These are phyloP conservation scores for Tanypteryx hageni DNA, from an alignment of 2,888 invertebrate genomes.

Conservation along the genomic window DNA sequence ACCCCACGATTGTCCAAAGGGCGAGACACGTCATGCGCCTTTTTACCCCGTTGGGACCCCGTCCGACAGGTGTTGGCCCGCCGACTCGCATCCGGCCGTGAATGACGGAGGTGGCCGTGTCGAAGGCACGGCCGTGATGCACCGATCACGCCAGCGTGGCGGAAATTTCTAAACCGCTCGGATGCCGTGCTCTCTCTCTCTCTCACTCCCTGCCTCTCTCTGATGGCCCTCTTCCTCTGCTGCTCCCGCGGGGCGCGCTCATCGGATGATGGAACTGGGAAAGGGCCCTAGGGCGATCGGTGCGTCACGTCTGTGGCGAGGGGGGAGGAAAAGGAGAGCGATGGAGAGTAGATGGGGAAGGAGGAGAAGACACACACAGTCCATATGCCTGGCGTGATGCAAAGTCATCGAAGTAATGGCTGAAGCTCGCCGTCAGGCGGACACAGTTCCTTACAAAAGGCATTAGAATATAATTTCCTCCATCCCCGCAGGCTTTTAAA, in stretches of 20 bases:
- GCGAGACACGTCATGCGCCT: no score
- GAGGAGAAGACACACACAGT: not conserved
- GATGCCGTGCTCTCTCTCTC: not conserved
- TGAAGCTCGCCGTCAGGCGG: not conserved
- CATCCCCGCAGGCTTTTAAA: not conserved
- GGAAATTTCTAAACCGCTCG: slow-evolving; percentile 32
- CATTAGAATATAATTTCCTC: slow-evolving; percentile 27
- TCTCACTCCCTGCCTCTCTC: not conserved
- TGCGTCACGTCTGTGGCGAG: slow-evolving; percentile 31
- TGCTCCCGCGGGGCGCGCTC: not conserved
- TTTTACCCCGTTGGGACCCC: no score
- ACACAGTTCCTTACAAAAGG: not conserved
- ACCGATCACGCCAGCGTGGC: slow-evolving; percentile 50
- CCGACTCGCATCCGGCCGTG: slow-evolving; percentile 40
- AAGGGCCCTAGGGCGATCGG: not conserved
- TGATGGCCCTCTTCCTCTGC: not conserved
- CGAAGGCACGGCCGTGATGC: slow-evolving; percentile 39
- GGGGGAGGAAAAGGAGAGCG: no score
- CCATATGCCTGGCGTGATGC: slow-evolving; percentile 19
- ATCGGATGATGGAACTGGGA: not conserved
- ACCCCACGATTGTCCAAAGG: no score
- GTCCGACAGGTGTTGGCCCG: slow-evolving; percentile 47
- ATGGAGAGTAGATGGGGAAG: slow-evolving; percentile 6
- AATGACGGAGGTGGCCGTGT: not conserved
- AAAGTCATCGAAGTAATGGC: not conserved